These are phyloP conservation scores for Neolamprologus longior DNA, from an alignment of 2,113 vertebrate species.

Conservation along the genomic window DNA sequence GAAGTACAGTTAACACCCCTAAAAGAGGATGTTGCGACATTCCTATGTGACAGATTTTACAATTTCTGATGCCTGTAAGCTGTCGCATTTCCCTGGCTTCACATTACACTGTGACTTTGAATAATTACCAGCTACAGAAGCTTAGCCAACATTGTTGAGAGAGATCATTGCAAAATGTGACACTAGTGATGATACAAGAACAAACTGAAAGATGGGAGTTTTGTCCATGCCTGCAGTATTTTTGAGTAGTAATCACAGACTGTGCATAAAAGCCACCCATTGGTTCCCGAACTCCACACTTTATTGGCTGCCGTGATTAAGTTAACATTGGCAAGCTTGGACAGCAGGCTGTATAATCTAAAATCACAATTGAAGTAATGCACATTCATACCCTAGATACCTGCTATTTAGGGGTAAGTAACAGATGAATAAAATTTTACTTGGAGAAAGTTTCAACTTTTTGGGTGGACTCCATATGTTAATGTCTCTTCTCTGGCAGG, in stretches of 20 bases:
- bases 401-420: neutral
- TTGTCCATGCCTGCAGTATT: neutral
- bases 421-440: neutral
- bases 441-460: neutral
- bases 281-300: neutral
- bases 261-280: neutral
- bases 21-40: conserved; percentile 7
- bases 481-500: neutral
- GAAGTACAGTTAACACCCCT: neutral
- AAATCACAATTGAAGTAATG: neutral
- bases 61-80: neutral
- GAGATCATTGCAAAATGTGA: neutral
- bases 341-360: neutral
- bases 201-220: neutral
- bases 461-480: neutral
- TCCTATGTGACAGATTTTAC: neutral
- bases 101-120: neutral
- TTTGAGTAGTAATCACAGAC: neutral
- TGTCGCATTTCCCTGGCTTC: neutral
- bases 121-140: neutral
- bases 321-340: neutral
- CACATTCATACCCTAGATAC: neutral
- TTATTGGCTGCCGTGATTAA: neutral
- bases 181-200: neutral
- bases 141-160: neutral